These are phyloP conservation scores for Thamnophis elegans DNA, from an alignment of 2,797 vertebrate genomes.

Conservation along the genomic window DNA sequence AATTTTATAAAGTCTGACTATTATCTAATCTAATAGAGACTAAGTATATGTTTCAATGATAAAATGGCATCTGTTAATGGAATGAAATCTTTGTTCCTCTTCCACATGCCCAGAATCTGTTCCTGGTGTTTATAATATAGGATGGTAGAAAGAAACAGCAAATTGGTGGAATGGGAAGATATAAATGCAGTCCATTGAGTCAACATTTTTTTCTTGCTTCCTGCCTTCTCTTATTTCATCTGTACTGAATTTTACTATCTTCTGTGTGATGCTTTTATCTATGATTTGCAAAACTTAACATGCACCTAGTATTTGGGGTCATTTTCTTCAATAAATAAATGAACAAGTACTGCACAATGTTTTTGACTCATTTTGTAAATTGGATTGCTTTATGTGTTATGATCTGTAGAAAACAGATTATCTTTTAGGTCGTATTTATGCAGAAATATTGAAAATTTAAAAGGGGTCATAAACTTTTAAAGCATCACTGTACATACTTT, in stretches of 20 bases:
- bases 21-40: neutral
- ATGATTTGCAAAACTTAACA: neutral
- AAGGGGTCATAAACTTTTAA: neutral
- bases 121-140: neutral
- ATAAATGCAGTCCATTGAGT: neutral
- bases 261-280: neutral
- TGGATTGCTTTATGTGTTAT: neutral
- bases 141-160: neutral
- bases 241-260: neutral
- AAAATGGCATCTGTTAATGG: neutral
- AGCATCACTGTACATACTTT: neutral
- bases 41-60: neutral
- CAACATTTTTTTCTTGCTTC: neutral
- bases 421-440: neutral
- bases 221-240: neutral
- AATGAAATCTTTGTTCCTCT: neutral
- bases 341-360: neutral
- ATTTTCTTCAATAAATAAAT: neutral
- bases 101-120: neutral
- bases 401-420: neutral
- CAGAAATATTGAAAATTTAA: neutral
- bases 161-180: neutral
- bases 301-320: neutral
- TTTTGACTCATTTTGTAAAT: neutral
- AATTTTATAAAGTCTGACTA: neutral